These are phyloP conservation scores for Neomicropteryx cornuta DNA, from an alignment of 1,140 invertebrate species.

Conservation along the genomic window DNA sequence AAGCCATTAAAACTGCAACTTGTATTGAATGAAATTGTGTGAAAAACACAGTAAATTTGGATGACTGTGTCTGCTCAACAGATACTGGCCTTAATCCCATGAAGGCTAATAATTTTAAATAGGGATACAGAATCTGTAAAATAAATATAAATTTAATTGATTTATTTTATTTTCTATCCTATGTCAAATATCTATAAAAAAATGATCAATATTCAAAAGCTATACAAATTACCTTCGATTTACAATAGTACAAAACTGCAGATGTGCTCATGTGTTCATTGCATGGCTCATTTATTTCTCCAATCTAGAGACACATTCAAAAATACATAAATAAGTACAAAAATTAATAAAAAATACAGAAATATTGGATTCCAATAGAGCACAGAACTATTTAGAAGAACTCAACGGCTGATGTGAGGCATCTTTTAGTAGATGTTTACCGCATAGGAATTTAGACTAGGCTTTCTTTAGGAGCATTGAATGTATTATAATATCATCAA, in stretches of 20 bases:
- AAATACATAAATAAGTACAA: conserved; percentile 12
- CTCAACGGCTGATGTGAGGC: no score
- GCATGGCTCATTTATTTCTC: conserved; percentile 53
- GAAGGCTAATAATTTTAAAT: conserved; percentile 56
- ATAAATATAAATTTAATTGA: conserved; percentile 5
- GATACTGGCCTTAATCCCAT: conserved; percentile 61
- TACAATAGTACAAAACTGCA: conserved; percentile 63
- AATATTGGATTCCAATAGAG: conserved; percentile 3
- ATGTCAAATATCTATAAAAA: conserved; percentile 2
- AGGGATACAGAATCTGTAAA: conserved; percentile 57
- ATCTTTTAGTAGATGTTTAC: no score
- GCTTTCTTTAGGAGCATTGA: no score
- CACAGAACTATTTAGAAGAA: no score
- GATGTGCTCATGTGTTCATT: conserved; percentile 59
- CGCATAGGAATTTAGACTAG: no score
- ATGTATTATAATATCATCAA: no score
- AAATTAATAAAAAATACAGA: conserved; percentile 4
- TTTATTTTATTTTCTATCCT: not conserved
- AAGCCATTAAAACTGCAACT: conserved; percentile 49
- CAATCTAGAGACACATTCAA: conserved; percentile 38
- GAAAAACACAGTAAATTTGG: conserved; percentile 43
- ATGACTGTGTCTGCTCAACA: conserved; percentile 45
- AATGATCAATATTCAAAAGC: conserved; percentile 1
- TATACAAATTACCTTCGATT: conserved; percentile 48
- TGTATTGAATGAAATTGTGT: conserved; percentile 56